Evolutionary conservation across 2,888 invertebrate species (phyloP).

Genomic region (Eupithecia tripunctaria): DNA sequence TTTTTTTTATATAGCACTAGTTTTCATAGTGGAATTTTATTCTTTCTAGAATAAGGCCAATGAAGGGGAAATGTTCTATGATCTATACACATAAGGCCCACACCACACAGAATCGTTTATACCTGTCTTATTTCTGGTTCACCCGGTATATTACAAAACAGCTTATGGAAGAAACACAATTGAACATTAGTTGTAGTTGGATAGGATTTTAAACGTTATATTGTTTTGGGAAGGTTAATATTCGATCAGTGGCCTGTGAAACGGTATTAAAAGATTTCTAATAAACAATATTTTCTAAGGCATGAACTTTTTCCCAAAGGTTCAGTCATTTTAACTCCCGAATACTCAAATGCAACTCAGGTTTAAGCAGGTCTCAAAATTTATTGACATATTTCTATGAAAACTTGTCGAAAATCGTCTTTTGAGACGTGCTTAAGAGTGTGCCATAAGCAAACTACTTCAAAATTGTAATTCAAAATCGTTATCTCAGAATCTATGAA

Average conservation of each 20-base stretch:
- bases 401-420: no score
- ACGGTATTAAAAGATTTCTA: not conserved
- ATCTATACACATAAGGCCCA: slow-evolving; percentile 30
- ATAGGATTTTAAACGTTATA: not conserved
- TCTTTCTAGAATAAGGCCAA: not conserved
- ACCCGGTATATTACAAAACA: slow-evolving; percentile 74
- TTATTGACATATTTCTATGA: no score
- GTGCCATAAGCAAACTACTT: no score
- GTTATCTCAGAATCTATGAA: no score
- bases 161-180: slow-evolving; percentile 53
- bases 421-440: no score
- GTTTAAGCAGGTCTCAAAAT: no score
- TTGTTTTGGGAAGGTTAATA: not conserved
- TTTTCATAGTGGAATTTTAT: not conserved
- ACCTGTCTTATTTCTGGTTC: slow-evolving; percentile 79
- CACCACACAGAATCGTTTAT: slow-evolving; percentile 42
- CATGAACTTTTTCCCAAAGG: no score
- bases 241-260: not conserved
- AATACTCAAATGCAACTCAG: no score
- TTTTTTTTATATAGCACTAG: no score
- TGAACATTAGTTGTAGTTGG: slow-evolving; percentile 31
- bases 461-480: no score
- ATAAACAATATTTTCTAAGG: not conserved
- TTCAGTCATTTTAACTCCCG: no score
- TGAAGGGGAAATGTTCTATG: slow-evolving; percentile 12